Base-by-base conservation (phyloP, 2,113 vertebrate species). In the Neolamprologus hecqui region DNA sequence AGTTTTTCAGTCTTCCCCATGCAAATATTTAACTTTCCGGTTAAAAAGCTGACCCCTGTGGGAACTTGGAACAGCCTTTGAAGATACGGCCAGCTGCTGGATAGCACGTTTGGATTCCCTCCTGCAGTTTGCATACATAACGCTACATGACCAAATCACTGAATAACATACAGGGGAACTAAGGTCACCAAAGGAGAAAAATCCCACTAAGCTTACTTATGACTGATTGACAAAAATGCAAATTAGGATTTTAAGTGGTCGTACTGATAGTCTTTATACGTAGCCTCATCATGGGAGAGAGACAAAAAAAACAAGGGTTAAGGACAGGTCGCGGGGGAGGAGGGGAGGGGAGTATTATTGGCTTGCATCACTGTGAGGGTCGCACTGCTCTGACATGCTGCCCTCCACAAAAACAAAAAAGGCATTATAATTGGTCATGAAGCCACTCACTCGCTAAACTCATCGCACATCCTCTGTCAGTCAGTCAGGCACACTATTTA, bases 401-500 rank as follows among this genome's bases (percentile, higher is more conserved):
- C 81, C 57, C 84, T 45, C 73, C 86, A 35, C 84, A 65, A 57
- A 35, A 42, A 57, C 84, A 63, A 79, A 82, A 85, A 94, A 15
- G 79, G 73, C 51, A 89, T 90, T 11, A 86, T 89, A 88, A 88
- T 92, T 92, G 90, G 91, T 93, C 90, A 89, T 90, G 89, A 86
- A 93, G 92, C 53, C 84, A 81, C 82, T 89, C 86, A 84, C 51
- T 89, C 91, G 86, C 77, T 82, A 84, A 91, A 89, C 31, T 82
- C 79, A 89, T 82, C 75, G 87, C 60, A n/a, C 86, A 90, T 86
- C 86, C 91, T 68, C 88, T 37, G 31, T 35, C 58, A 35, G 79
- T 77, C 86, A 57, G 45, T 90, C 95, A 93, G 87, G 85, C 93
- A 86, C 88, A 87, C 93, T 94, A 94, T 95, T 94, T 95, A 95